phyloP scores from a whole-genome alignment of 2,888 invertebrate species.

The Incurvaria masculella region DNA sequence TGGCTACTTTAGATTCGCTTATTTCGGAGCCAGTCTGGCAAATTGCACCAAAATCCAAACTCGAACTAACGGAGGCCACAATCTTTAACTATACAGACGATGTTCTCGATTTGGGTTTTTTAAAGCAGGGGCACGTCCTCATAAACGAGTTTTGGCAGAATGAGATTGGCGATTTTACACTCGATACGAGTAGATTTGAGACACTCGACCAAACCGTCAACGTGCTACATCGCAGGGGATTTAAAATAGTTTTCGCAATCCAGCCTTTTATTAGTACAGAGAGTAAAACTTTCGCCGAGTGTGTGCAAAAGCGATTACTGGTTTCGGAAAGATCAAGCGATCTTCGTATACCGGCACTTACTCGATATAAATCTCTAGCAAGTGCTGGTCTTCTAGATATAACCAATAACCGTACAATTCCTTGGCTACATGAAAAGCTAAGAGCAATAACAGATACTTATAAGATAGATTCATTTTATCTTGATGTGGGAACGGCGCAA shows the following conservation, averaged over 20 bases:
- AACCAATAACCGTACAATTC: constrained; percentile 75
- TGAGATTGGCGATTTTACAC: constrained; percentile 78
- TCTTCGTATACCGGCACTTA: constrained; percentile 75
- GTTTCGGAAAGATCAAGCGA: constrained; percentile 79
- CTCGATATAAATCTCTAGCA: constrained; percentile 74
- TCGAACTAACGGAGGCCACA: constrained; percentile 63
- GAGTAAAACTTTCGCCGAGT: constrained; percentile 76
- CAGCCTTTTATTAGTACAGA: constrained; percentile 90
- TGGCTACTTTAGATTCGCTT: constrained; percentile 68
- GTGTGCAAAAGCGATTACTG: constrained; percentile 70
- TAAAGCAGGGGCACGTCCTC: constrained; percentile 75
- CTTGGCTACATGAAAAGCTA: constrained; percentile 76
- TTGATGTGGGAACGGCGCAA: constrained; percentile 78
- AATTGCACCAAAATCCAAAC: constrained; percentile 67
- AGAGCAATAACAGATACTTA: constrained; percentile 67
- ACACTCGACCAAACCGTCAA: constrained; percentile 75
- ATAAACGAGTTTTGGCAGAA: constrained; percentile 83
- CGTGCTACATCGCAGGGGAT: constrained; percentile 78
- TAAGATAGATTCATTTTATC: constrained; percentile 80
- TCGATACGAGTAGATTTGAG: constrained; percentile 77
- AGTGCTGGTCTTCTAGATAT: constrained; percentile 86
- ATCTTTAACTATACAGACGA: constrained; percentile 82
- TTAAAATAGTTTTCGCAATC: constrained; percentile 83
- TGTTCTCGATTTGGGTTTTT: constrained; percentile 72
- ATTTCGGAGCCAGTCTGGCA: constrained; percentile 87